A percentile compares a stretch with the other conserved stretches of the same genome.
Evolutionary conservation across 2,888 invertebrate species (phyloP).

Genomic region (Andrena fulva): DNA sequence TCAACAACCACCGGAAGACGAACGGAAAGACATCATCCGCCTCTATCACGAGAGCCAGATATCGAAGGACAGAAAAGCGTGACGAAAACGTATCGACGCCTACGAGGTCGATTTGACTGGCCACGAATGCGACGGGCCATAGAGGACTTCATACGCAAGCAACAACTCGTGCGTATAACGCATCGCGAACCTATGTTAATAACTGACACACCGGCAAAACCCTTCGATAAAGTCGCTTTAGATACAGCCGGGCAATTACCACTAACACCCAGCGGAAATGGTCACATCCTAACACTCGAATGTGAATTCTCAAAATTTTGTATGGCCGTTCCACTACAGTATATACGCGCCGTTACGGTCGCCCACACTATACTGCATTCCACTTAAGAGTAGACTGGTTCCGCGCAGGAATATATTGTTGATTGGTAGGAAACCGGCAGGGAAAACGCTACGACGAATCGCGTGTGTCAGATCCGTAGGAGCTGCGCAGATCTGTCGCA

Average conservation of each 20-base stretch:
- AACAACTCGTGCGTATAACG: neutral
- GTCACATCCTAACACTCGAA: too few species aligned
- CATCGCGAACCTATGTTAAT: neutral
- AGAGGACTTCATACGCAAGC: neutral
- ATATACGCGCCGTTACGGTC: too few species aligned
- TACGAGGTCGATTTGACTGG: neutral
- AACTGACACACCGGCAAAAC: neutral
- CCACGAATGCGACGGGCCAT: neutral
- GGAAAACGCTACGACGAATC: too few species aligned
- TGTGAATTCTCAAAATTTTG: too few species aligned
- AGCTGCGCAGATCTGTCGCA: too few species aligned
- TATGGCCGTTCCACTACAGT: too few species aligned
- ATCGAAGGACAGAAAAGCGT: neutral
- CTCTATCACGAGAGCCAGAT: neutral
- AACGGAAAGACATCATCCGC: neutral
- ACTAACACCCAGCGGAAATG: too few species aligned
- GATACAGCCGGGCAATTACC: neutral
- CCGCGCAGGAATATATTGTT: too few species aligned
- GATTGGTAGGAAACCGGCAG: too few species aligned
- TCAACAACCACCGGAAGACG: neutral
- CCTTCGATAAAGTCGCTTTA: neutral
- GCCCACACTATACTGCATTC: too few species aligned
- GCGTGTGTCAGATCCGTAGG: too few species aligned
- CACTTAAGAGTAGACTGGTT: too few species aligned
- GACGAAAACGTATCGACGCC: neutral